Base-by-base conservation (phyloP, 2,797 vertebrate genomes). In the Odontamblyopus rebecca region DNA sequence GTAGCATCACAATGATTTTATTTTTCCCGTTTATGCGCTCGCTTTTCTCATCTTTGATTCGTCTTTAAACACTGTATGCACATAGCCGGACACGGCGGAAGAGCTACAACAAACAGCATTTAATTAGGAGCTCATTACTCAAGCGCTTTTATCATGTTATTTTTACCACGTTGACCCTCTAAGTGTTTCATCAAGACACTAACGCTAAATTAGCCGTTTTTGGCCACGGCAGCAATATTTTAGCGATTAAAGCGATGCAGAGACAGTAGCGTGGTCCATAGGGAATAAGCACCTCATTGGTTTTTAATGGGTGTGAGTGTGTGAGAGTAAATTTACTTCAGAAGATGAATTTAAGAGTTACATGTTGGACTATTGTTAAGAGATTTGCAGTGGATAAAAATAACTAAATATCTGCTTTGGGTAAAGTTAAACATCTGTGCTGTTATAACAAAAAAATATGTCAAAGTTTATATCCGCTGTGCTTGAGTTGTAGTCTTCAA, bases 111-210 rank as follows among this genome's bases (percentile, higher is more conserved):
- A 68, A 62, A 61, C 64, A 51, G 77, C 64, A 73, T 82, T 85
- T 80, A 89, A 89, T 89, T 84, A 85, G 69, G 51, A 80, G 72
- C 82, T 82, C 78, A 82, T 87, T 83, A 84, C 76, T 62, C 64
- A 67, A 69, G 73, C 66, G 63, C 74, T 85, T 86, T 76, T 50
- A 79, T 75, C 74, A 64, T 76, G 63, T 77, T 75, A 70, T 69
- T 68, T 68, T 57, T 41, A 69, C 44, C 63, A 70, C 63, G 51
- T 48, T 3, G 26, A 23, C 30, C 57, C 67, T 56, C 11, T 66
- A 75, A 78, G 70, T 83, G 75, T 75, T 73, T 50, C 29, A 62
- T 69, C 57, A 50, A 73, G 53, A 69, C 69, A 60, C 44, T 64
- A 76, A 75, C 23, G 67, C 56, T 53, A 67, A 67, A 53, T 67